A percentile compares a stretch with the other conserved stretches of the same genome.
Evolutionary conservation across 2,888 invertebrate species (phyloP).

Genomic region (Drosophila borealis): DNA sequence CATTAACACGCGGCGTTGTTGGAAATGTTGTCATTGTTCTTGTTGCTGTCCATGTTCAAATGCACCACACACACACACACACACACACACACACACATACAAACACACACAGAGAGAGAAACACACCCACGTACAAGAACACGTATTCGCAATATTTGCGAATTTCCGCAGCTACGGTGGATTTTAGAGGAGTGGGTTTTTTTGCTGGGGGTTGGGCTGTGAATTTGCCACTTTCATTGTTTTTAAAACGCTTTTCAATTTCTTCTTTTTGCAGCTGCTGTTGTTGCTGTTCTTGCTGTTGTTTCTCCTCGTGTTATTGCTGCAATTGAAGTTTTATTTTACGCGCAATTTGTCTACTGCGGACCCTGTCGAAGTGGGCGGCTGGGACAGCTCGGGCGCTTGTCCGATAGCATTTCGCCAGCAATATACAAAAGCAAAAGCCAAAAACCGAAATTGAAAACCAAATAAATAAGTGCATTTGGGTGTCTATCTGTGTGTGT

Average conservation of each 20-base stretch:
- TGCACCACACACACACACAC: slow-evolving; percentile 32
- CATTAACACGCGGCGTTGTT: slow-evolving; percentile 33
- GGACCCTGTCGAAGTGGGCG: not conserved
- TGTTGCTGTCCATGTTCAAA: slow-evolving; percentile 40
- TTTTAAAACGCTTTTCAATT: slow-evolving; percentile 78
- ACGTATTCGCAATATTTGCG: slow-evolving; percentile 68
- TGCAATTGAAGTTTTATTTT: slow-evolving; percentile 74
- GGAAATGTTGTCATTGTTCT: slow-evolving; percentile 22
- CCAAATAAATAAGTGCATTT: slow-evolving; percentile 58
- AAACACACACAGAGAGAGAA: not conserved
- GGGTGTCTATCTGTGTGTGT: slow-evolving; percentile 10
- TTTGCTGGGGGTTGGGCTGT: slow-evolving; percentile 40
- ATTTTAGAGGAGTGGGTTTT: not conserved
- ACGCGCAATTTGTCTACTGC: slow-evolving; percentile 75
- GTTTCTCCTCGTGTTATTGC: slow-evolving; percentile 47
- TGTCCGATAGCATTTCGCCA: slow-evolving; percentile 50
- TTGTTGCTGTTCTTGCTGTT: slow-evolving; percentile 6
- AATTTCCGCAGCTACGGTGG: slow-evolving; percentile 39
- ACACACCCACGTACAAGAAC: slow-evolving; percentile 28
- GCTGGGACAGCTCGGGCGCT: not conserved
- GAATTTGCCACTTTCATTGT: slow-evolving; percentile 77
- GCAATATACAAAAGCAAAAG: slow-evolving; percentile 51
- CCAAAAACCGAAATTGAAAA: slow-evolving; percentile 58
- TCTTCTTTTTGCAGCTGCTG: slow-evolving; percentile 27
- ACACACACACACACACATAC: slow-evolving; percentile 6